Evolutionary conservation across 2,797 vertebrate genomes (phyloP).

Genomic region (Toxotes lorentzi): DNA sequence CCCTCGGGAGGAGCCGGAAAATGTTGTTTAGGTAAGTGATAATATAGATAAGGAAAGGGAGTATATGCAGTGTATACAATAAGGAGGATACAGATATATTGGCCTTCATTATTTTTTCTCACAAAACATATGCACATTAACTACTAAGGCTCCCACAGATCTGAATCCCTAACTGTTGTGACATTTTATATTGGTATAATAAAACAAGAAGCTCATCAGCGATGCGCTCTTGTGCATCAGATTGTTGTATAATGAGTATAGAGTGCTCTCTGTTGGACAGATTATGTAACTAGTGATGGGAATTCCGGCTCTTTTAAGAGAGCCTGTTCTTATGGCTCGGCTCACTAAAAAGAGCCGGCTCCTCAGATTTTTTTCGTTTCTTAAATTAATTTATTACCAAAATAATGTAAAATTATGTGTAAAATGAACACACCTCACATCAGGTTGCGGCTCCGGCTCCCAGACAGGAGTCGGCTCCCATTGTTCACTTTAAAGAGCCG

Average conservation of each 20-base stretch:
- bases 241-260: not conserved
- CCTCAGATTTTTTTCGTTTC: no score
- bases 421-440: no score
- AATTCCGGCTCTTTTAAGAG: no score
- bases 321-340: no score
- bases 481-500: no score
- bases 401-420: no score
- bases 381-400: no score
- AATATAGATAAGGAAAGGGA: not conserved
- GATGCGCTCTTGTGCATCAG: not conserved
- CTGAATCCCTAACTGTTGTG: not conserved
- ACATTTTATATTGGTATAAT: not conserved
- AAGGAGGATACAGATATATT: not conserved
- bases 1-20: not conserved
- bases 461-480: no score
- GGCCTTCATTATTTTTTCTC: not conserved
- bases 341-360: no score
- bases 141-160: not conserved
- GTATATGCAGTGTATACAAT: not conserved
- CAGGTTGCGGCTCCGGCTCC: no score
- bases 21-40: not conserved
- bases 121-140: not conserved
- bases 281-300: no score
- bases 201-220: not conserved
- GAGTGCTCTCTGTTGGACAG: constrained; percentile 21